These are phyloP conservation scores for Acleris literana DNA, from an alignment of 2,888 invertebrate genomes.

Conservation along the genomic window DNA sequence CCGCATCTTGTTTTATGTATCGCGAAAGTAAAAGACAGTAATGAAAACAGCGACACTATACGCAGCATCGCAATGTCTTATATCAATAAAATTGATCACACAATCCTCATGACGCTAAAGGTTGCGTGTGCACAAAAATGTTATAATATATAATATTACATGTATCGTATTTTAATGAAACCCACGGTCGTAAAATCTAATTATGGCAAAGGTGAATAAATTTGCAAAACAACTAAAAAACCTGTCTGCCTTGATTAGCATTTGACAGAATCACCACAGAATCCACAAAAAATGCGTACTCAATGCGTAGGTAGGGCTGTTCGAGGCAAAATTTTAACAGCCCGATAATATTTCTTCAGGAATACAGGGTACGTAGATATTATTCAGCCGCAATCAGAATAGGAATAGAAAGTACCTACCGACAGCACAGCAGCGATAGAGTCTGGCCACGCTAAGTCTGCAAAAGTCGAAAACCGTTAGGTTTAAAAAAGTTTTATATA, in stretches of 20 bases:
- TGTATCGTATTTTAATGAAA: neutral
- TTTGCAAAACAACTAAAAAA: conserved; percentile 19
- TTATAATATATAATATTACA: neutral
- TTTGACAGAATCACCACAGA: neutral
- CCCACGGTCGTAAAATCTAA: conserved; percentile 1
- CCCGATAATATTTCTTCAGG: no score
- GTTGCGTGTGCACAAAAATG: neutral
- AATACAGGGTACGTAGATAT: no score
- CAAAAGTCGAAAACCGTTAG: no score
- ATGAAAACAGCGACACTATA: conserved; percentile 12
- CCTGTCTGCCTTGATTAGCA: conserved; percentile 1
- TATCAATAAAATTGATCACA: neutral
- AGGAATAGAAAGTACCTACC: no score
- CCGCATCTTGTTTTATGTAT: conserved; percentile 24
- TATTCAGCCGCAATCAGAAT: no score
- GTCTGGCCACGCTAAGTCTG: no score
- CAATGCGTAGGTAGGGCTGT: no score
- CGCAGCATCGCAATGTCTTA: conserved; percentile 26
- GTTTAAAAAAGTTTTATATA: no score
- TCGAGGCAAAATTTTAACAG: no score
- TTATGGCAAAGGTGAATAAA: conserved; percentile 19
- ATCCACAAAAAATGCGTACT: no score
- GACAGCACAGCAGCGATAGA: no score
- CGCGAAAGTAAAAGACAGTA: conserved; percentile 16
- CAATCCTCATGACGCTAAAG: conserved; percentile 7